These are phyloP conservation scores for Tiphia femorata DNA, from an alignment of 2,888 invertebrate species.

Conservation along the genomic window DNA sequence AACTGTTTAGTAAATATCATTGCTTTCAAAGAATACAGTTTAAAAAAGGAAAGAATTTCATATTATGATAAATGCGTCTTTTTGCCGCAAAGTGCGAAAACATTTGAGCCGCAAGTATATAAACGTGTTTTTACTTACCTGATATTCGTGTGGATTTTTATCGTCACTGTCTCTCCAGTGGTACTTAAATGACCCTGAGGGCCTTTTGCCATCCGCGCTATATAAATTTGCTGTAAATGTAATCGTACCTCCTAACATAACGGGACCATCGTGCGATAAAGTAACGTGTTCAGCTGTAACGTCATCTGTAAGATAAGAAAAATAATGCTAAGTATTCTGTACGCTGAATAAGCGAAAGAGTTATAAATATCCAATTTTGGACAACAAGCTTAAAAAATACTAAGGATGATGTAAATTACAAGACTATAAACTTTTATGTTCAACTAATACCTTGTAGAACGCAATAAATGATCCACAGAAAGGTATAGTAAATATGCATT, in stretches of 20 bases:
- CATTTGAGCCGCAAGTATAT: too few species aligned
- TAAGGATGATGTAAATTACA: too few species aligned
- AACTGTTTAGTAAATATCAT: too few species aligned
- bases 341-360: too few species aligned
- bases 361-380: too few species aligned
- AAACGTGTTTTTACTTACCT: slow-evolving; percentile 64
- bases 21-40: too few species aligned
- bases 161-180: slow-evolving; percentile 75
- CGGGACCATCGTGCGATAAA: slow-evolving; percentile 76
- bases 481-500: not conserved
- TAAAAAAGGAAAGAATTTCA: too few species aligned
- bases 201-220: slow-evolving; percentile 59
- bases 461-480: not conserved
- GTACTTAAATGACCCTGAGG: slow-evolving; percentile 72
- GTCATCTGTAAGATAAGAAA: slow-evolving; percentile 23
- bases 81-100: too few species aligned
- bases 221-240: slow-evolving; percentile 77
- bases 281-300: slow-evolving; percentile 37
- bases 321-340: not conserved
- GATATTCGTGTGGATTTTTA: slow-evolving; percentile 69
- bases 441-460: not conserved
- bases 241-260: slow-evolving; percentile 80
- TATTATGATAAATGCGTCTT: too few species aligned
- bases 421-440: too few species aligned
- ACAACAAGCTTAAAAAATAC: too few species aligned